A percentile compares a stretch with the other conserved stretches of the same genome.
Evolutionary conservation across 2,888 invertebrate species (phyloP).

Genomic region (Sisyra nigra): DNA sequence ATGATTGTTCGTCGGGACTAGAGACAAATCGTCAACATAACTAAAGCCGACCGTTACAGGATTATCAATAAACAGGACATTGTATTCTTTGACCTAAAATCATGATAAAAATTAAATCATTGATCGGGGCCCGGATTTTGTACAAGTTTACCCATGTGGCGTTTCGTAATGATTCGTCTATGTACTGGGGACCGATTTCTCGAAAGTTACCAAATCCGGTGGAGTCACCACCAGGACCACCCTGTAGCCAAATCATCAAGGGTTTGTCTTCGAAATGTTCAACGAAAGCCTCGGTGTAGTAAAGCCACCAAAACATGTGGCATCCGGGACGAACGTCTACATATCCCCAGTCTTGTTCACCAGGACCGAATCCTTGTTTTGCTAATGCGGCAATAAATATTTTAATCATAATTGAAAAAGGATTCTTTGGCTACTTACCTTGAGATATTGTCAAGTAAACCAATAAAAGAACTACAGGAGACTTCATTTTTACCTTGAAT

Average conservation of each 20-base stretch:
- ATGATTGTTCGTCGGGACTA: slow-evolving; percentile 35
- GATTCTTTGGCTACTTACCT: too few species aligned
- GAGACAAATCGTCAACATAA: slow-evolving; percentile 41
- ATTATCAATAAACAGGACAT: slow-evolving; percentile 72
- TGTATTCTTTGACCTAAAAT: slow-evolving; percentile 52
- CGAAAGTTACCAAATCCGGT: slow-evolving; percentile 40
- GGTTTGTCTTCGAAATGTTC: slow-evolving; percentile 46
- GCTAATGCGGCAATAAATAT: slow-evolving; percentile 4
- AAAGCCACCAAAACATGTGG: slow-evolving; percentile 46
- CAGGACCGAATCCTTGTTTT: slow-evolving; percentile 16
- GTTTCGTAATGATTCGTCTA: slow-evolving; percentile 30
- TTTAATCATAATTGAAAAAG: too few species aligned
- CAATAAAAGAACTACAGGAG: too few species aligned
- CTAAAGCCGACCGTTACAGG: slow-evolving; percentile 79
- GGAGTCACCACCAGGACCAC: slow-evolving; percentile 53
- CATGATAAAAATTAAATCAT: neutral
- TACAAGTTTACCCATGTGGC: slow-evolving; percentile 35
- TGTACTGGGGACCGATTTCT: slow-evolving; percentile 38
- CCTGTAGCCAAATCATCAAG: slow-evolving; percentile 76
- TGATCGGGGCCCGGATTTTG: too few species aligned
- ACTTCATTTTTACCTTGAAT: too few species aligned
- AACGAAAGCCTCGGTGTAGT: slow-evolving; percentile 44
- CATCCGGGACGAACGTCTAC: slow-evolving; percentile 29
- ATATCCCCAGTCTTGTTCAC: slow-evolving; percentile 31
- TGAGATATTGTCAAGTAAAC: too few species aligned